phyloP scores from a whole-genome alignment of 1,140 invertebrate genomes.

The Cherax destructor region DNA sequence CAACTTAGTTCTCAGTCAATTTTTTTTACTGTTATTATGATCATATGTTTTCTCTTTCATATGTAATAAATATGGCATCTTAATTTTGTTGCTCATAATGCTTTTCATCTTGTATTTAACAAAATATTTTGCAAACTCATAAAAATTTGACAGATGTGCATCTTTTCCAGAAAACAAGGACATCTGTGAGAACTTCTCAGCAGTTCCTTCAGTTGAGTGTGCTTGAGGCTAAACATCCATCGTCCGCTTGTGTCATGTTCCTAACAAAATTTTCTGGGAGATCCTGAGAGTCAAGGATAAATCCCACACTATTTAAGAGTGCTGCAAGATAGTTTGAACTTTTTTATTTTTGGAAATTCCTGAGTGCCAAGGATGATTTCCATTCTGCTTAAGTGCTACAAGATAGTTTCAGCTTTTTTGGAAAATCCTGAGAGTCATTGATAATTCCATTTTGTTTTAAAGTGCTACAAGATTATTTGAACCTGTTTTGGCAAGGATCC shows the following conservation, averaged over 20 bases:
- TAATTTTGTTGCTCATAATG: no score
- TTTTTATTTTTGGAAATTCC: neutral
- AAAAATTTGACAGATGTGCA: neutral
- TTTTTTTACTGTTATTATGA: no score
- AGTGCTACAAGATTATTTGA: no score
- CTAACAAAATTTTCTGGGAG: neutral
- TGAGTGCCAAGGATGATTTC: conserved; percentile 21
- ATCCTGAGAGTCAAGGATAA: conserved; percentile 19
- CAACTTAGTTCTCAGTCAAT: no score
- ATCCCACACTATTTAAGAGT: neutral
- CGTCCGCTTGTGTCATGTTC: neutral
- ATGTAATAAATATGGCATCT: no score
- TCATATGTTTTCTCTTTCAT: no score
- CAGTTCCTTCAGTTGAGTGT: neutral
- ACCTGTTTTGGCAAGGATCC: neutral
- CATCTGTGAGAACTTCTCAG: neutral
- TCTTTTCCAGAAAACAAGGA: neutral
- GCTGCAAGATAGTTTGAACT: neutral
- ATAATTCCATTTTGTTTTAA: no score
- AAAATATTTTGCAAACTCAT: neutral
- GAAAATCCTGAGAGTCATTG: neutral
- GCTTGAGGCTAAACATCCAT: neutral
- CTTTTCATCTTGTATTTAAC: no score
- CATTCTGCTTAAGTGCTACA: neutral
- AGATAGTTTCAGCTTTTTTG: neutral